Percentiles rank a stretch among this genome's conserved stretches.
Evolutionary conservation across 1,140 invertebrate species (phyloP).

Genomic region (Theocolax elegans): DNA sequence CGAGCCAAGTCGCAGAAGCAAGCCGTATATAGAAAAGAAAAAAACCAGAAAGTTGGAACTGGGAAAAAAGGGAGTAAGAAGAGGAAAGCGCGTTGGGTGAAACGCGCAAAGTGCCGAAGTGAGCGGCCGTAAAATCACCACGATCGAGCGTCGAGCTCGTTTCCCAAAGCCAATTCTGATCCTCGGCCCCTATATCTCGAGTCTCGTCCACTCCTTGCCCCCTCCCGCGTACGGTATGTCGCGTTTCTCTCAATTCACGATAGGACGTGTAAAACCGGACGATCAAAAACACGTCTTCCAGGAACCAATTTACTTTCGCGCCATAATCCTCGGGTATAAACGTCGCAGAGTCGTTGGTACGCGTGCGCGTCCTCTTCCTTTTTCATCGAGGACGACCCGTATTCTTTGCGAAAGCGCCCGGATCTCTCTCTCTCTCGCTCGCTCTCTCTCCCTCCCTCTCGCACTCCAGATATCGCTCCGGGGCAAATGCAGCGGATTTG

Average conservation of each 20-base stretch:
- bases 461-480: background rate
- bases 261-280: slow-evolving; percentile 30
- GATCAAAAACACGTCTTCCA: slow-evolving; percentile 39
- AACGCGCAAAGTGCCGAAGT: slow-evolving; percentile 1
- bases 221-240: slow-evolving; percentile 5
- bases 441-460: too few species aligned
- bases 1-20: too few species aligned
- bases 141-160: slow-evolving; percentile 7
- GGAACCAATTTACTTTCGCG: slow-evolving; percentile 42
- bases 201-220: background rate
- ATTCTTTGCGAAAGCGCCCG: slow-evolving; percentile 18
- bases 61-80: slow-evolving; percentile 9
- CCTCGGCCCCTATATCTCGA: slow-evolving; percentile 21
- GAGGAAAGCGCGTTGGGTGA: slow-evolving; percentile 25
- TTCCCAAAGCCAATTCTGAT: slow-evolving; percentile 31
- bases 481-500: slow-evolving; percentile 15
- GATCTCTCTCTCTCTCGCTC: background rate
- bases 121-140: slow-evolving; percentile 25
- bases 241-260: slow-evolving; percentile 37
- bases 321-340: slow-evolving; percentile 38
- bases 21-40: background rate
- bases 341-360: too few species aligned
- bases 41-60: background rate
- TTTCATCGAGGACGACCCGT: background rate
- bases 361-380: background rate